Percentiles rank a stretch among this genome's conserved stretches.
These are phyloP conservation scores for Apocrypta bakeri DNA, from an alignment of 1,140 invertebrate genomes.

Conservation along the genomic window DNA sequence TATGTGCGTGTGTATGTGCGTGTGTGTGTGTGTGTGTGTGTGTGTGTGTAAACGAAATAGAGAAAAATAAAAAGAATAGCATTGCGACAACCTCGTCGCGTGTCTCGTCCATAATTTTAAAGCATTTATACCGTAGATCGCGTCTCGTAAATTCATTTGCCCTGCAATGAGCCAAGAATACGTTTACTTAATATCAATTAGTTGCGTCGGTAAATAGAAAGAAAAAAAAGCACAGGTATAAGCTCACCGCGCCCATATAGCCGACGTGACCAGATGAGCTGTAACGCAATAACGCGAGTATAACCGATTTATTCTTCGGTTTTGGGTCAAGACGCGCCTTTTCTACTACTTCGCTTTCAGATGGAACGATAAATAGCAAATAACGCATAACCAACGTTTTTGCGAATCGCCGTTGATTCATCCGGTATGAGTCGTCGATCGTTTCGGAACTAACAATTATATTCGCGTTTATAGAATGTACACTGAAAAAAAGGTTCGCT, in stretches of 20 bases:
- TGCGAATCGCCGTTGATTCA: too few relatives aligned
- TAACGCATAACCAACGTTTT: too few relatives aligned
- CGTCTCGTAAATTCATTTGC: constrained; percentile 29
- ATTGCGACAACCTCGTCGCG: background rate
- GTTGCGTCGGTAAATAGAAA: background rate
- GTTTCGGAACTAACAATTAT: background rate
- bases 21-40: too few relatives aligned
- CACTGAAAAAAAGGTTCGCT: too few relatives aligned
- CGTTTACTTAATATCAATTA: constrained; percentile 51
- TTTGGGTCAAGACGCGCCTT: background rate
- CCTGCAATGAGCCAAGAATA: constrained; percentile 29
- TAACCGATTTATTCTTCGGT: constrained; percentile 25
- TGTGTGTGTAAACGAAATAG: too few relatives aligned
- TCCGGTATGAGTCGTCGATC: background rate
- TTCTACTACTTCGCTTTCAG: background rate
- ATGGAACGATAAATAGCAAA: background rate
- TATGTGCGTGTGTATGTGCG: too few relatives aligned
- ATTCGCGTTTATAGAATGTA: too few relatives aligned
- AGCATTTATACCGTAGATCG: background rate
- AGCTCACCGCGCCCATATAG: background rate
- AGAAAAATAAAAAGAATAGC: too few relatives aligned
- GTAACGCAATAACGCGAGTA: background rate
- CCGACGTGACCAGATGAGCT: constrained; percentile 30
- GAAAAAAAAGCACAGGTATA: constrained; percentile 9
- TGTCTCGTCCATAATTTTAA: background rate